Evolutionary conservation across 1,140 invertebrate species (phyloP), one percentile per base, ranked within the genome.

Genomic region (Bombus haemorrhoidalis): DNA sequence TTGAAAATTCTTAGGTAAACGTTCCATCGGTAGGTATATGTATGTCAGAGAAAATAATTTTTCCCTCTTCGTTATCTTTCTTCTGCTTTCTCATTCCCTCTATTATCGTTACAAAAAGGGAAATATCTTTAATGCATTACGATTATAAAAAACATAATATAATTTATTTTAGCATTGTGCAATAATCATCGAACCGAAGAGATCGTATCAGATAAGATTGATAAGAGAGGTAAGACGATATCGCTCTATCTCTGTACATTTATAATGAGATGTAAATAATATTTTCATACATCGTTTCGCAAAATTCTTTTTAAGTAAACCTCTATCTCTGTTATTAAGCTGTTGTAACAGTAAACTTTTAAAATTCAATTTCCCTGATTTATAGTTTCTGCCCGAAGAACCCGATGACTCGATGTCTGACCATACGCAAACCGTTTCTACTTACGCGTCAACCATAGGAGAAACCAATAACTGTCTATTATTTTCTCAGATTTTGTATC

Each of bases 401-500:
- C 12, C 13, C 2, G 18, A 8, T 1, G 6, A 2, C 12, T 32
- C n/a, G 2, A 3, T 66, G 64, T 34, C 64, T 9, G n/a, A 34
- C 15, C 2, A 34, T 32, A 66, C 6, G 6, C n/a, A n/a, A 32
- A 8, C n/a, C 2, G n/a, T 5, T 66, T 66, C 64, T 32, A 66
- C 64, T 66, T 32, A 18, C 62, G n/a, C 15, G 13, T 66, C n/a
- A 13, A 2, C n/a, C 3, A n/a, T 5, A 64, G 0, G n/a, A 32
- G 2, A 53, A 53, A 12, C n/a, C n/a, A 18, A 18, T 5, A n/a
- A 28, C 1, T n/a, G 4, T 15, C 3, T 2, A 2, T 5, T 1
- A 66, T 18, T 66, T 32, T 66, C 12, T 8, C 13, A 3, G 15
- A 32, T 15, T 66, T 64, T 8, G 2, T 32, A 34, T 22, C 64